phyloP scores from a whole-genome alignment of 1,140 invertebrate genomes.

The Zaprionus davidi region DNA sequence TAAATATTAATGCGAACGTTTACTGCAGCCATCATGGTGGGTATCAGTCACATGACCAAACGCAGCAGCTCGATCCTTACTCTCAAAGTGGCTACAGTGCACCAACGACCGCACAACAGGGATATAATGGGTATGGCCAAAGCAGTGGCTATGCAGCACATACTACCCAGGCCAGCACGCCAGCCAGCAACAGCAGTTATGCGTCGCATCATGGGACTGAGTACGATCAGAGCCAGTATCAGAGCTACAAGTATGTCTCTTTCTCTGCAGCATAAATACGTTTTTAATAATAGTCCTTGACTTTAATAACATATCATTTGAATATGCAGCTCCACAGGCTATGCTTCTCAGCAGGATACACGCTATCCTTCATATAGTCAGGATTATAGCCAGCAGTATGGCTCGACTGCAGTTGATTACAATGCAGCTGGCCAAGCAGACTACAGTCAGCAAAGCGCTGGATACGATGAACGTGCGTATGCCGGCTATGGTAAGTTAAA shows the following conservation, averaged over 20 bases:
- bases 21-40: slow-evolving; percentile 71
- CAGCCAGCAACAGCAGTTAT: slow-evolving; percentile 73
- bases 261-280: neutral
- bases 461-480: slow-evolving; percentile 79
- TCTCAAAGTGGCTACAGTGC: slow-evolving; percentile 74
- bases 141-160: slow-evolving; percentile 68
- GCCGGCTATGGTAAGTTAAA: slow-evolving; percentile 81
- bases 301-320: neutral
- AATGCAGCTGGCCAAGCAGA: slow-evolving; percentile 76
- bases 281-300: neutral
- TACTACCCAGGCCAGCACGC: slow-evolving; percentile 58
- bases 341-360: slow-evolving; percentile 75
- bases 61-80: slow-evolving; percentile 79
- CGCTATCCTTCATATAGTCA: slow-evolving; percentile 78
- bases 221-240: slow-evolving; percentile 83
- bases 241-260: slow-evolving; percentile 70
- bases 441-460: slow-evolving; percentile 74
- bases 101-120: slow-evolving; percentile 58
- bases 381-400: slow-evolving; percentile 82
- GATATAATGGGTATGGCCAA: slow-evolving; percentile 81
- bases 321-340: slow-evolving; percentile 65
- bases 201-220: slow-evolving; percentile 65
- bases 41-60: slow-evolving; percentile 77
- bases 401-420: slow-evolving; percentile 78
- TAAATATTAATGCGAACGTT: slow-evolving; percentile 45